A percentile compares a stretch with the other conserved stretches of the same genome.
Conservation (phyloP, 2,888 invertebrate genomes). For the Caenorhabditis virilis region DNA sequence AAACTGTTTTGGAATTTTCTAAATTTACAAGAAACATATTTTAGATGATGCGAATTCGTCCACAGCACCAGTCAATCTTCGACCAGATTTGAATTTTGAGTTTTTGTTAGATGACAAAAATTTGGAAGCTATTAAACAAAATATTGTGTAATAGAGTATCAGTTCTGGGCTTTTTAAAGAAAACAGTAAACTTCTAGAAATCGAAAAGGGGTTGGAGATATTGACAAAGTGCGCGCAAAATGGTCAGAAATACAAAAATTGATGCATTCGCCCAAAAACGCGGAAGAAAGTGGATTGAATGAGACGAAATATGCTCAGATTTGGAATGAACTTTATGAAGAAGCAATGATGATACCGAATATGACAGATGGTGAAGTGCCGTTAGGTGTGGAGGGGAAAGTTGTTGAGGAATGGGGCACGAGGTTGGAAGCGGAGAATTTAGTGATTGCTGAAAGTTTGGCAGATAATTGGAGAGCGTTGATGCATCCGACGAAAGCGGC, state of each 20-base stretch:
- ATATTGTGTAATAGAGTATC: slow-evolving; percentile 48
- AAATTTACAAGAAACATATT: not conserved
- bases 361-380: slow-evolving; percentile 54
- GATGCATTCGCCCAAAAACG: slow-evolving; percentile 33
- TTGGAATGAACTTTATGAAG: slow-evolving; percentile 61
- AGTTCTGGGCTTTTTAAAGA: not conserved
- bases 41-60: not conserved
- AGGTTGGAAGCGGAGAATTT: slow-evolving; percentile 38
- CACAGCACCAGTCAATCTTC: slow-evolving; percentile 1
- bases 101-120: slow-evolving; percentile 61
- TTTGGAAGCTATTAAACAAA: slow-evolving; percentile 43
- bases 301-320: slow-evolving; percentile 43
- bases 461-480: slow-evolving; percentile 58
- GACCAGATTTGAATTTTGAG: slow-evolving; percentile 66
- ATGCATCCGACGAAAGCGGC: slow-evolving; percentile 56
- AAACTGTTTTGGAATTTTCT: too few species aligned
- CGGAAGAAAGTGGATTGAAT: slow-evolving; percentile 26
- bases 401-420: slow-evolving; percentile 42
- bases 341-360: slow-evolving; percentile 58
- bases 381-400: slow-evolving; percentile 37
- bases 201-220: slow-evolving; percentile 64
- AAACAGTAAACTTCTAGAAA: slow-evolving; percentile 13
- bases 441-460: slow-evolving; percentile 55
- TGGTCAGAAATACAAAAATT: slow-evolving; percentile 54
- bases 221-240: slow-evolving; percentile 49